A percentile compares a stretch with the other conserved stretches of the same genome.
phyloP scores from a whole-genome alignment of 1,140 invertebrate genomes.

The Antheraea pernyi region DNA sequence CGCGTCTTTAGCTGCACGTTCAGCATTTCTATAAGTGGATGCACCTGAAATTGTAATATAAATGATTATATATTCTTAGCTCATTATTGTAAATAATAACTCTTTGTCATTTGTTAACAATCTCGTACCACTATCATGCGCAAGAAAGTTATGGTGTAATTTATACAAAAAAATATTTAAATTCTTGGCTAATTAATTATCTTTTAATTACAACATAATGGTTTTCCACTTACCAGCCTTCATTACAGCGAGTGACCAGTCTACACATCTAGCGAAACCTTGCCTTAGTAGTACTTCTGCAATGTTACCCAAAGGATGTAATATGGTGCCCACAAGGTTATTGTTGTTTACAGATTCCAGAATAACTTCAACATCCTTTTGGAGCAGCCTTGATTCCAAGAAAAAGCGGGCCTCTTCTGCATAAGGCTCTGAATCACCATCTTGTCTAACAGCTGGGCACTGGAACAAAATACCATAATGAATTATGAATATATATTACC shows the following conservation, averaged over 20 bases:
- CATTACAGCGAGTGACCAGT: constrained; percentile 96
- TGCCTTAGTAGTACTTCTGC: constrained; percentile 94
- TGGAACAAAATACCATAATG: constrained; percentile 19
- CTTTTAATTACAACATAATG: not conserved
- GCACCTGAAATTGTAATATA: constrained; percentile 78
- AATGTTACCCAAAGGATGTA: constrained; percentile 97
- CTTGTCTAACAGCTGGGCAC: constrained; percentile 66
- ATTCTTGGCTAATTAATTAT: too few relatives aligned
- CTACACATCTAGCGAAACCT: constrained; percentile 97
- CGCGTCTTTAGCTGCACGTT: constrained; percentile 93
- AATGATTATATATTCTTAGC: not conserved
- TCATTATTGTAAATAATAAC: not conserved
- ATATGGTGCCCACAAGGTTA: constrained; percentile 96
- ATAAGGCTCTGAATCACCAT: constrained; percentile 77
- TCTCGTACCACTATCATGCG: not conserved
- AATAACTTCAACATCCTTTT: constrained; percentile 95
- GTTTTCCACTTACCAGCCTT: constrained; percentile 80
- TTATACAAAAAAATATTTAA: too few relatives aligned
- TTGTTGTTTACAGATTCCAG: constrained; percentile 94
- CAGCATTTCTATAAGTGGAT: constrained; percentile 90
- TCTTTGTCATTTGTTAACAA: not conserved
- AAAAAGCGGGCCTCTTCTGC: constrained; percentile 86
- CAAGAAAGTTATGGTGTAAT: too few relatives aligned
- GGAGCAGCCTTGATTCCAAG: constrained; percentile 93
- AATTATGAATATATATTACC: not conserved